Conservation (phyloP, 2,888 invertebrate genomes). For the Plagiodera versicolora region DNA sequence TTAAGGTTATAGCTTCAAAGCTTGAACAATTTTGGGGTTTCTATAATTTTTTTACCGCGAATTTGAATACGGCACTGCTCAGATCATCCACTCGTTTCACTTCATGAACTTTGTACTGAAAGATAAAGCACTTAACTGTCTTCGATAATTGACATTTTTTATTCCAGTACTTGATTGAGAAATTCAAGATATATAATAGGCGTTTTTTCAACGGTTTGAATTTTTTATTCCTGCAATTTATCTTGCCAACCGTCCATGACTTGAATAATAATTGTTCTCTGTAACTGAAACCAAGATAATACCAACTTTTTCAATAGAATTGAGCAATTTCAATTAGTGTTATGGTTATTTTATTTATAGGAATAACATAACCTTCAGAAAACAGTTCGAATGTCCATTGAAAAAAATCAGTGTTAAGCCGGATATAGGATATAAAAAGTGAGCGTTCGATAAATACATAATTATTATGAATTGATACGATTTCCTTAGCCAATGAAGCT, state of each 20-base stretch:
- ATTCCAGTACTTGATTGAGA: too few relatives aligned
- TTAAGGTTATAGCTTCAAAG: too few relatives aligned
- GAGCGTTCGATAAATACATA: neutral
- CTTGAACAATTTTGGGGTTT: too few relatives aligned
- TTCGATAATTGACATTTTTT: too few relatives aligned
- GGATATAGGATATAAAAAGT: constrained; percentile 11
- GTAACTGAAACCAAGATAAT: constrained; percentile 18
- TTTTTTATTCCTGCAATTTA: constrained; percentile 9
- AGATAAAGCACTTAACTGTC: too few relatives aligned
- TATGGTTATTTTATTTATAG: constrained; percentile 19
- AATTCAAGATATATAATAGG: too few relatives aligned
- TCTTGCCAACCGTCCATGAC: constrained; percentile 20
- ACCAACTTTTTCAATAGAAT: constrained; percentile 10
- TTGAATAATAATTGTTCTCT: constrained; percentile 24
- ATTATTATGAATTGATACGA: neutral
- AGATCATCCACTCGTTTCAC: too few relatives aligned
- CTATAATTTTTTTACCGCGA: too few relatives aligned
- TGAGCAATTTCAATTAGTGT: constrained; percentile 19
- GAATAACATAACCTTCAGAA: constrained; percentile 29
- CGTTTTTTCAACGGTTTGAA: too few relatives aligned
- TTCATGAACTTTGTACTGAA: too few relatives aligned
- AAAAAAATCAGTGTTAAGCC: constrained; percentile 11
- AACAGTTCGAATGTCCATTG: constrained; percentile 19
- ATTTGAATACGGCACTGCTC: too few relatives aligned
- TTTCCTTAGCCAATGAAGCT: neutral